Base-by-base conservation (phyloP, 2,888 invertebrate species). In the Gandaritis pyraliata region DNA sequence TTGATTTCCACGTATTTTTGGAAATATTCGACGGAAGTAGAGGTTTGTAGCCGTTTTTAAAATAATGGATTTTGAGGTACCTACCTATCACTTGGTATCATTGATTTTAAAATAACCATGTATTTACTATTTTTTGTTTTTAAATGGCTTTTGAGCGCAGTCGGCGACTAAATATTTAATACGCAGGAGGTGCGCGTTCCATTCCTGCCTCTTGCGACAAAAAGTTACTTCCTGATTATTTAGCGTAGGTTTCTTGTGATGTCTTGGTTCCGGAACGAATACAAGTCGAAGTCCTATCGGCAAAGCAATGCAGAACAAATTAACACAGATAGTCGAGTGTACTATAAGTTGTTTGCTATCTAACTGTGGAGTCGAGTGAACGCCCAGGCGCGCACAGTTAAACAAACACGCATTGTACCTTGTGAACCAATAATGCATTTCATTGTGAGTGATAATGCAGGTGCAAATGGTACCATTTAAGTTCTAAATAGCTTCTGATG, bases 311-410 rank as follows among this genome's bases (percentile, higher is more conserved):
- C 84, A 82, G 85, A 86, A 86, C 87, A 87, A 88, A 88, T 87
- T 86, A 88, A 88, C 90, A 89, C 83, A 85, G 83, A 86, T 88
- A 83, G 81, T 79, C 75, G 76, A 82, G 80, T 74, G 80, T 70
- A 64, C 62, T 51, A 59, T 58, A 71, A 75, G 66, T 47, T 90
- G 84, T 90, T 90, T 90, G 86, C 86, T 79, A 77, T 64, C 55
- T 88, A 89, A 88, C 88, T 88, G 89, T 88, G 76, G 72, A 84
- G 85, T 85, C 86, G 84, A 89, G 88, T 85, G 87, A 83, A 85
- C 85, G 87, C 85, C 81, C 82, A 83, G 77, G 79, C 79, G 69
- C 76, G 71, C 73, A 89, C 91, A 90, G 91, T 91, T 92, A 91
- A 77, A 83, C 83, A 90, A 90, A 92, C 84, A 91, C 61, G 77